phyloP scores from a whole-genome alignment of 2,797 vertebrate genomes.

The Nannoperca obscura region DNA sequence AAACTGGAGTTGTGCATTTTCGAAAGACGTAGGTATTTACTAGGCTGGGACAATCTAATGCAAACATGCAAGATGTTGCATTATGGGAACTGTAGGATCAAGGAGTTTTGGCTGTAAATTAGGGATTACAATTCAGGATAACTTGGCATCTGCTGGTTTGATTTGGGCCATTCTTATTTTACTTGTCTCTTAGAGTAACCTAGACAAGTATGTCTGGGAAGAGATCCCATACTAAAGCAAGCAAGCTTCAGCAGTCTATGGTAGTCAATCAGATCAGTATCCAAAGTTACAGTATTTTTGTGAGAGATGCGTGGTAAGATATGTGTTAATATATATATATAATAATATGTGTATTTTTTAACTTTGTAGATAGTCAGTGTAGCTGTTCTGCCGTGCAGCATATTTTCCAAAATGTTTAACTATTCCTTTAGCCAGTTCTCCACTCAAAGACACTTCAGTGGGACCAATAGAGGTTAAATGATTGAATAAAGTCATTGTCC shows the following conservation, averaged over 20 bases:
- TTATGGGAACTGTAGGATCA: neutral
- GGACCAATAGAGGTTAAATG: constrained; percentile 50
- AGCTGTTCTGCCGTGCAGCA: neutral
- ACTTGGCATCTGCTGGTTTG: neutral
- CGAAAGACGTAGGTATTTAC: neutral
- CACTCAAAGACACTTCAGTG: constrained; percentile 15
- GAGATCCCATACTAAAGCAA: neutral
- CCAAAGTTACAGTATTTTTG: too few relatives aligned
- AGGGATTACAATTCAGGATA: neutral
- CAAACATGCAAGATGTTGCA: neutral
- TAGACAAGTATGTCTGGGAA: too few relatives aligned
- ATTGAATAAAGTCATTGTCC: constrained; percentile 33
- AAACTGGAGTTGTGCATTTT: neutral
- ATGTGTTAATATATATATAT: neutral
- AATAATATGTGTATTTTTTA: too few relatives aligned
- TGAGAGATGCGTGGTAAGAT: too few relatives aligned
- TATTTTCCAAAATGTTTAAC: constrained; percentile 7
- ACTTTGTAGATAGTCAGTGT: neutral
- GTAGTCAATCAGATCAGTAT: neutral
- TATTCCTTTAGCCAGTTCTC: neutral
- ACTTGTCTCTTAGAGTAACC: neutral
- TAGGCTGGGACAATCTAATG: neutral
- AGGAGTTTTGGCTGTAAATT: neutral
- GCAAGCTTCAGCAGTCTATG: too few relatives aligned
- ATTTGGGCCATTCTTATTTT: neutral